A percentile compares a stretch with the other conserved stretches of the same genome.
Conservation (phyloP, 2,113 vertebrate genomes). For the Blennius ocellaris region DNA sequence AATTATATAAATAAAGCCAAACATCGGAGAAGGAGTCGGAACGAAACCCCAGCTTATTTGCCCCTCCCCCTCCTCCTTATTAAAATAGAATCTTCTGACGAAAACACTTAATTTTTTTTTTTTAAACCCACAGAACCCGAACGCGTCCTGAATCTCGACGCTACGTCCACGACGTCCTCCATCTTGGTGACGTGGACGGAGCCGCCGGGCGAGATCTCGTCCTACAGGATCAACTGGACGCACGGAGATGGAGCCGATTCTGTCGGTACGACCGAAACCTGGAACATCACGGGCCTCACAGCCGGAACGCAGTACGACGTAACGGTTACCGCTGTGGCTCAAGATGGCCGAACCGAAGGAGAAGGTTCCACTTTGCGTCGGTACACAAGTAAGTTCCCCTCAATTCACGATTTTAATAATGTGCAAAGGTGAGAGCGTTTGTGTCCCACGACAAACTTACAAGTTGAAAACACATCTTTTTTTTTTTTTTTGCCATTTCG, state of each 20-base stretch:
- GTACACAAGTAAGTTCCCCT: conserved; percentile 32
- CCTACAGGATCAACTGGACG: conserved; percentile 44
- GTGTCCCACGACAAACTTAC: too few species aligned
- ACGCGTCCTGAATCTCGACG: neutral
- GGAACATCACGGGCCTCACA: conserved; percentile 4
- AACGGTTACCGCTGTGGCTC: conserved; percentile 24
- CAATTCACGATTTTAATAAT: too few species aligned
- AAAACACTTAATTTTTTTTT: too few species aligned
- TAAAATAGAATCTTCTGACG: too few species aligned
- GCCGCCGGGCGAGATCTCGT: conserved; percentile 28
- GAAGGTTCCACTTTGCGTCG: neutral
- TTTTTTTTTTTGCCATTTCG: too few species aligned
- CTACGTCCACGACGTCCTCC: conserved; percentile 22
- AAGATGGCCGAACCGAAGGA: neutral
- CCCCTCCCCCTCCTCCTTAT: too few species aligned
- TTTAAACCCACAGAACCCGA: conserved; percentile 10
- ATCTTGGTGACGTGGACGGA: conserved; percentile 35
- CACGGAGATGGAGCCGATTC: accelerated
- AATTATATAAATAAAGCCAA: too few species aligned
- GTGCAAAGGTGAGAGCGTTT: too few species aligned
- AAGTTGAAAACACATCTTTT: too few species aligned
- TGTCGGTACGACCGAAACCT: too few species aligned
- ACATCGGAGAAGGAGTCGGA: too few species aligned
- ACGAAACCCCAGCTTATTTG: too few species aligned
- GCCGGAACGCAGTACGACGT: conserved; percentile 27